A percentile compares a stretch with the other conserved stretches of the same genome.
phyloP scores from a whole-genome alignment of 2,113 vertebrate species.

The Pogona vitticeps region DNA sequence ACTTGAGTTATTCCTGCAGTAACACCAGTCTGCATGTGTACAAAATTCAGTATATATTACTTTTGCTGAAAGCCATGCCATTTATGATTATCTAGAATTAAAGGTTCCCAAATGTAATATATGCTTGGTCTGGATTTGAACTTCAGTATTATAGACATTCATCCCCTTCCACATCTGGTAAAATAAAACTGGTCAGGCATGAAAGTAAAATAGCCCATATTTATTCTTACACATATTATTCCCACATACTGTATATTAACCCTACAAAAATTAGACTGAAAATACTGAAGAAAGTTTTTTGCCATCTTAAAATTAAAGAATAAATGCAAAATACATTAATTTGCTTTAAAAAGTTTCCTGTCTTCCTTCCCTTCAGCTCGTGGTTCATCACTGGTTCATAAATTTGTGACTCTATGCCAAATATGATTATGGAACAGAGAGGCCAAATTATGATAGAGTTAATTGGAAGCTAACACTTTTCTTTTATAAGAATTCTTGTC shows the following conservation, averaged over 20 bases:
- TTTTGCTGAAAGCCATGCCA: too few relatives aligned
- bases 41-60: too few relatives aligned
- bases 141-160: too few relatives aligned
- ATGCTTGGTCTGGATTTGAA: too few relatives aligned
- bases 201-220: too few relatives aligned
- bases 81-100: too few relatives aligned
- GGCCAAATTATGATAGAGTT: not conserved
- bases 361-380: slow-evolving; percentile 3
- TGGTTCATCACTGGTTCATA: slow-evolving; percentile 23
- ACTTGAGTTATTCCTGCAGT: not conserved
- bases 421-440: not conserved
- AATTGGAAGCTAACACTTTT: not conserved
- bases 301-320: not conserved
- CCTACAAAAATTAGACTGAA: not conserved
- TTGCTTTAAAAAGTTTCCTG: not conserved
- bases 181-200: too few relatives aligned
- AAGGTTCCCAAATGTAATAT: too few relatives aligned
- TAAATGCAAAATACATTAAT: not conserved
- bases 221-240: too few relatives aligned
- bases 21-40: too few relatives aligned
- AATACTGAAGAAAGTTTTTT: not conserved
- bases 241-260: too few relatives aligned
- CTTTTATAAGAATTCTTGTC: not conserved
- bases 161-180: too few relatives aligned
- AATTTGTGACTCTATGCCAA: not conserved